Evolutionary conservation across 2,888 invertebrate species (phyloP), one percentile per base, ranked within the genome.

Genomic region (Phorcus lineatus): DNA sequence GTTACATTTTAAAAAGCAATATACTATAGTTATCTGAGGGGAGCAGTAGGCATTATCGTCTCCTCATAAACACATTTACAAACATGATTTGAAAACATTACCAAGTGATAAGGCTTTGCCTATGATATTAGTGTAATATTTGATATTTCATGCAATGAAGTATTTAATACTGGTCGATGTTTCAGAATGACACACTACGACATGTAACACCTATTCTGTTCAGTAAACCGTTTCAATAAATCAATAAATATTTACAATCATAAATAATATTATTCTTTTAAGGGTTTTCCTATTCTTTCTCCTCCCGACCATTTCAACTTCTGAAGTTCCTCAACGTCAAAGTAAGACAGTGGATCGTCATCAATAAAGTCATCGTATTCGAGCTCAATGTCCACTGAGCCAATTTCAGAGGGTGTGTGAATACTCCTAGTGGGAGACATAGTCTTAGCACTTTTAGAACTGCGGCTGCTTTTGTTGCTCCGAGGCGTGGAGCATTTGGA

Each of bases 341-440:
- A 91, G 81, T 91, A 91, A 0, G 91, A 91, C 66, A 90, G 83
- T 4, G 91, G 89, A 80, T 91, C 91, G 80, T 91, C 91, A 81
- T 90, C 89, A 6, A 91, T 87, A 81, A 89, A 91, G 67, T 91
- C 91, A 77, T 91, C 91, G 81, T 91, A 91, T 78, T 91, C 91
- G 78, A 91, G 84, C 80, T 91, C 91, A 36, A 85, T 74, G 22
- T 84, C 84, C 13, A 86, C 88, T 2, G 83, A 82, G 19, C 85
- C 81, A 0, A 86, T 83, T 28, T 89, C 89, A 24, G 90, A 90
- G 0, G 90, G 90, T 4, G 90, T 89, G 24, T 86, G 82, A 54
- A 87, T 85, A 82, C 90, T 90, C n/a, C 89, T 86, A 0, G 90
- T 83, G 0, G 91, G 91, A 0, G 91, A 91, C 52, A 88, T 81